phyloP scores from a whole-genome alignment of 2,888 invertebrate genomes.

The Epistrophe eligans region DNA sequence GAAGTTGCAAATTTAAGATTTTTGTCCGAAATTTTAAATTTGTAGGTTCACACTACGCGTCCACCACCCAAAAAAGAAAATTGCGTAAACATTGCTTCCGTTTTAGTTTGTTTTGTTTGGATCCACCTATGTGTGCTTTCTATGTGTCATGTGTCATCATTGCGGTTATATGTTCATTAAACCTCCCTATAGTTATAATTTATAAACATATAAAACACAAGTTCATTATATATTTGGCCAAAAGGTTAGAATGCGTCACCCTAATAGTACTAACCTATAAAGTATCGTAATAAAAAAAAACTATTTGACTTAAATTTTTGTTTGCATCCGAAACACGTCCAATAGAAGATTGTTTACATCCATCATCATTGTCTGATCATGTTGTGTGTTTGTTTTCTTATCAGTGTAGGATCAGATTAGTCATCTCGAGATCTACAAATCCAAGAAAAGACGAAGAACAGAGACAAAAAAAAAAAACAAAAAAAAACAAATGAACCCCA shows the following conservation, averaged over 20 bases:
- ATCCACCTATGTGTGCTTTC: no score
- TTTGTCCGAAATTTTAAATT: no score
- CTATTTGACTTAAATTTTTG: background rate
- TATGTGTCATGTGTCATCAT: no score
- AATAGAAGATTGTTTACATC: constrained; percentile 61
- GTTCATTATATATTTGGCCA: constrained; percentile 13
- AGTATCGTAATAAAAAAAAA: constrained; percentile 1
- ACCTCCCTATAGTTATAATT: background rate
- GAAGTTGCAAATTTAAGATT: no score
- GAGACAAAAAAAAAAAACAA: background rate
- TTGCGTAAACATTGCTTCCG: no score
- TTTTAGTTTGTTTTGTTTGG: no score
- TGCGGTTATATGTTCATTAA: background rate
- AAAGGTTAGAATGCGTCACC: constrained; percentile 46
- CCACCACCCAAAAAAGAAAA: no score
- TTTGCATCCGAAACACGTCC: constrained; percentile 61
- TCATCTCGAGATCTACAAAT: constrained; percentile 65
- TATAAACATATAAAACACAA: background rate
- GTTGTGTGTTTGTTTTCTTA: constrained; percentile 54
- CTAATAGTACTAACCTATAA: background rate
- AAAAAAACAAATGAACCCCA: constrained; percentile 8
- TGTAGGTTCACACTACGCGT: no score
- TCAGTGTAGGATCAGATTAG: constrained; percentile 72
- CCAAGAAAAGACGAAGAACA: constrained; percentile 15
- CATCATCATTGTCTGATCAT: constrained; percentile 48